Evolutionary conservation across 1,140 invertebrate species (phyloP).

Genomic region (Asobara japonica): DNA sequence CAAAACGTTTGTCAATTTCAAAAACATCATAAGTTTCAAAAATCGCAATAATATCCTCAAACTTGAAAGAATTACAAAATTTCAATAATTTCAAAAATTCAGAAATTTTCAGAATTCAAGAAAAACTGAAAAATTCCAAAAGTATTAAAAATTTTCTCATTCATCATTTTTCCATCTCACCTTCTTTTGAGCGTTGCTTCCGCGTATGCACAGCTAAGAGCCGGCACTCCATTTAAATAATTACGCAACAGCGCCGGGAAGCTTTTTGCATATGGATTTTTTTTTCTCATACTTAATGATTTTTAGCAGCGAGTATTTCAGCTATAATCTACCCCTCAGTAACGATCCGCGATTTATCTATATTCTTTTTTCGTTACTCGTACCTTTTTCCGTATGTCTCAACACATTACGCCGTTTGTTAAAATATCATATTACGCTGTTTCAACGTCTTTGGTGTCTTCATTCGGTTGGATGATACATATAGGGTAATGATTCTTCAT

Average conservation of each 20-base stretch:
- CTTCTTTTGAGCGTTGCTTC: background rate
- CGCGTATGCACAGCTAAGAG: background rate
- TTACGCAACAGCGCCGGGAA: slow-evolving; percentile 1
- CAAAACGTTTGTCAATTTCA: too few species aligned
- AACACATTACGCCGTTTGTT: background rate
- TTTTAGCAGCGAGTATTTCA: slow-evolving; percentile 11
- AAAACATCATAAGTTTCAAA: too few species aligned
- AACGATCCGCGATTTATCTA: background rate
- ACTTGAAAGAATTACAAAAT: too few species aligned
- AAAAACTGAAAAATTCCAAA: too few species aligned
- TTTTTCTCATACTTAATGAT: background rate
- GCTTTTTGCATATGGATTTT: slow-evolving; percentile 1
- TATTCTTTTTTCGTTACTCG: background rate
- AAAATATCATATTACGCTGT: slow-evolving; percentile 1
- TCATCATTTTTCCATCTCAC: too few species aligned
- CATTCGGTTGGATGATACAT: background rate
- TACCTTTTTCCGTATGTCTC: background rate
- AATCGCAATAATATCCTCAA: too few species aligned
- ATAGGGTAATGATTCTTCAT: slow-evolving; percentile 15
- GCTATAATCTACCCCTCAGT: slow-evolving; percentile 7
- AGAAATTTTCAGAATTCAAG: too few species aligned
- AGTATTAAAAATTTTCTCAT: too few species aligned
- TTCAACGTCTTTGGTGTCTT: background rate
- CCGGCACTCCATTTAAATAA: slow-evolving; percentile 11
- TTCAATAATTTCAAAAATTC: too few species aligned